Evolutionary conservation across 2,113 vertebrate species (phyloP), one percentile per base, ranked within the genome.

Genomic region (Geococcyx californianus): DNA sequence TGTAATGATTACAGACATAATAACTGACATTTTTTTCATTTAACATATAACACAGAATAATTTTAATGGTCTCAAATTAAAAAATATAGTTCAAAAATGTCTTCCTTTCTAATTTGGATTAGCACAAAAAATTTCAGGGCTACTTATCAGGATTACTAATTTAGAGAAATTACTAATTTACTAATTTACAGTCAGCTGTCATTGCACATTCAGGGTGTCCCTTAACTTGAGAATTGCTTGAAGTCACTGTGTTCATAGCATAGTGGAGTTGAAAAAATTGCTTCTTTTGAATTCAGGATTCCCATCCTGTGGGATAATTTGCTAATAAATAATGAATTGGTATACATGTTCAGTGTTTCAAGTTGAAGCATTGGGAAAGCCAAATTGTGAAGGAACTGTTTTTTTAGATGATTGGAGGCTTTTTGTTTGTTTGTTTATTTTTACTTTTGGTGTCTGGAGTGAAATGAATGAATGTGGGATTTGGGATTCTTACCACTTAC

Each of bases 1-100:
- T 28, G 31, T 86, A 84, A 95, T 97, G 68, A 96, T 95, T 96
- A 81, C 52, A 84, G 79, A 68, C 38, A 75, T 88, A 87, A 92
- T 84, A 68, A 80, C 8, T 86, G 52, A 23, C 12, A 14, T 33
- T 86, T 55, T 51, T 90, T 78, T n/a, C 31, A 77, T 60, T 94
- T 63, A 33, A 3, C 68, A 58, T 82, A 47, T 59, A 74, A 44
- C 45, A 49, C 4, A 66, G 42, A 54, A 94, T 59, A 66, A 64
- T 81, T 83, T 74, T 54, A 87, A 24, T 67, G 15, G 16, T 84
- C 4, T 69, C 86, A 92, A 80, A 84, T 60, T 44, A 47, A 76
- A 59, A 11, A 26, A 18, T 29, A 25, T 33, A 15, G 1, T 34
- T 58, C 3, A 13, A 19, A 54, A 73, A 47, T 72, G 10, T 68